Base-by-base conservation (phyloP, 2,113 vertebrate species). In the Cephalopholis sonnerati region DNA sequence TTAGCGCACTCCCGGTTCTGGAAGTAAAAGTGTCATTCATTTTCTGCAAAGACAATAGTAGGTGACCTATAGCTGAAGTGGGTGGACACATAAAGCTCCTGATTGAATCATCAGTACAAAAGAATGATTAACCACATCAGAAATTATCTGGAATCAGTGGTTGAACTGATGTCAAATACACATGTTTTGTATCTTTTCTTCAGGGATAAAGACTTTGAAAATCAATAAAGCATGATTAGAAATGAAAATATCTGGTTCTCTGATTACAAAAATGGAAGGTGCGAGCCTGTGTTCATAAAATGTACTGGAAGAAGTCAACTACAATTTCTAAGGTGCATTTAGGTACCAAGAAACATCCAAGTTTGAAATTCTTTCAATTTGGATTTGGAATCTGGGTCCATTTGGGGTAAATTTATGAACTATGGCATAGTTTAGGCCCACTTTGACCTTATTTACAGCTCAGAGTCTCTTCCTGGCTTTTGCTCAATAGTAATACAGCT, bases 21-120 rank as follows among this genome's bases (percentile, higher is more conserved):
- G 50, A 54, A 25, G 22, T 63, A 36, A 48, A 18, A 36, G 50
- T 13, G 6, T 5, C 51, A 25, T 46, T 78, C 5, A 50, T 66
- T 74, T 75, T 53, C 41, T 59, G 41, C 54, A 29, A 27, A 66
- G 15, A 84, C 24, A 57, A 75, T 54, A 44, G 22, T 6, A 80
- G 27, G 55, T 44, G 73, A 81, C 51, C 48, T 18, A 75, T 3
- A 66, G 57, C 39, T 74, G 29, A 27, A 74, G 22, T 24, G 58
- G 29, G 73, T 79, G 78, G 65, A 75, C 44, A 59, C 22, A n/a
- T 76, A 79, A 20, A 79, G n/a, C 54, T 71, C 54, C 5, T 9
- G 74, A 48, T 41, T 82, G 58, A 75, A 65, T 81, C 66, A 69
- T 65, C 16, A 24, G 22, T 62, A 16, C 13, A 54, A 70, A 9